These are phyloP conservation scores for Delichon dasypus DNA, from an alignment of 2,797 vertebrate species.

Conservation along the genomic window DNA sequence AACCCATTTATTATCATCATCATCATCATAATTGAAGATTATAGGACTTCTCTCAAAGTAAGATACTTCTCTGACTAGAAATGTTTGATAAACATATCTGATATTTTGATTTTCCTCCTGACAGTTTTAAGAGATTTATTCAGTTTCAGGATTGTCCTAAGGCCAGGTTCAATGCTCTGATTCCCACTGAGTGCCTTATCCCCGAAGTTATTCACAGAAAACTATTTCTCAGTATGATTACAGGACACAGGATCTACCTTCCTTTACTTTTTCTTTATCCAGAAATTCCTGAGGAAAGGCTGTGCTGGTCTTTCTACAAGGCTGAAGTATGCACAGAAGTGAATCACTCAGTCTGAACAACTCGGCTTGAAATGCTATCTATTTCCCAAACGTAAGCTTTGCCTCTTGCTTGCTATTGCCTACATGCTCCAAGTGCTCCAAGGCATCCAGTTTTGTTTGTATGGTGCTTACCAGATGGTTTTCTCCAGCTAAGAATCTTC, in stretches of 20 bases:
- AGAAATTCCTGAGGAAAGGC: neutral
- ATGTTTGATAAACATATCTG: neutral
- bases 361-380: neutral
- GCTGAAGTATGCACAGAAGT: neutral
- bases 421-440: neutral
- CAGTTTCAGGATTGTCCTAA: neutral
- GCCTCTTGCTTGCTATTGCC: neutral
- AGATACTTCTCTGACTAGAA: neutral
- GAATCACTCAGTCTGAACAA: neutral
- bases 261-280: neutral
- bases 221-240: neutral
- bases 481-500: slow-evolving; percentile 15
- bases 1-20: neutral
- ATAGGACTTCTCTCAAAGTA: neutral
- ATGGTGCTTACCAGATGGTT: neutral
- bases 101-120: neutral
- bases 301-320: neutral
- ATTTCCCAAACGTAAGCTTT: slow-evolving; percentile 12
- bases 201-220: neutral
- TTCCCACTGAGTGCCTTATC: neutral
- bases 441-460: slow-evolving; percentile 7
- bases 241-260: neutral
- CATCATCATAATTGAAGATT: neutral
- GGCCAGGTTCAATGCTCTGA: neutral
- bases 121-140: neutral